A percentile compares a stretch with the other conserved stretches of the same genome.
Conservation (phyloP, 2,113 vertebrate species). For the Mandrillus leucophaeus region DNA sequence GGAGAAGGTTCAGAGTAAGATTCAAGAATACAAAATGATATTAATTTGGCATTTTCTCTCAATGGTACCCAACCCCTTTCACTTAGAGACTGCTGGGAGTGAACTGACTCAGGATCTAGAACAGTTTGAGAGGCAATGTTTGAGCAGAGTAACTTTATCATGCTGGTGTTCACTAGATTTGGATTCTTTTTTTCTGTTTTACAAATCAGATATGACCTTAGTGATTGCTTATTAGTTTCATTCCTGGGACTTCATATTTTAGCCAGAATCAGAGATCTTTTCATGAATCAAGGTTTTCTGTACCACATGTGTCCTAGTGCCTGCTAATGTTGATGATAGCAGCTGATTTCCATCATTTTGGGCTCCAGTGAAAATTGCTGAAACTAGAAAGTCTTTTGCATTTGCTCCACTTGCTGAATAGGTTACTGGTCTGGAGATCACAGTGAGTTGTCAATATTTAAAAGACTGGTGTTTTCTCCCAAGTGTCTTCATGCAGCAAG, state of each 20-base stretch:
- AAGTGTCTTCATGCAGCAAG: not conserved
- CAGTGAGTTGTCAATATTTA: not conserved
- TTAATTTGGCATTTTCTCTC: not conserved
- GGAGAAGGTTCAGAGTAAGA: not conserved
- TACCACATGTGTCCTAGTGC: not conserved
- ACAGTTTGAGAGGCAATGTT: not conserved
- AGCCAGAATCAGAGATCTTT: not conserved
- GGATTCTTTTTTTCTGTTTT: not conserved
- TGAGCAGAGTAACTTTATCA: not conserved
- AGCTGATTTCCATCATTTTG: not conserved
- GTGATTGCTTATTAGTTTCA: not conserved
- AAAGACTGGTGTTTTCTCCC: not conserved
- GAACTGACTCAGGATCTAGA: not conserved
- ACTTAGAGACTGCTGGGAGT: not conserved
- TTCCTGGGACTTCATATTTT: not conserved
- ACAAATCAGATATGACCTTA: not conserved
- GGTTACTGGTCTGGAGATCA: not conserved
- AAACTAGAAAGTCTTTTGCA: not conserved
- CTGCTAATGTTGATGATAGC: not conserved
- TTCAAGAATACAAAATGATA: not conserved
- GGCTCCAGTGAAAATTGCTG: not conserved
- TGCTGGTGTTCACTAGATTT: not conserved
- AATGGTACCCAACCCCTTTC: not conserved
- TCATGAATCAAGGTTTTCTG: not conserved
- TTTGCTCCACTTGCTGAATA: not conserved